Base-by-base conservation (phyloP, 2,888 invertebrate genomes). In the Orchesellides sinensis region DNA sequence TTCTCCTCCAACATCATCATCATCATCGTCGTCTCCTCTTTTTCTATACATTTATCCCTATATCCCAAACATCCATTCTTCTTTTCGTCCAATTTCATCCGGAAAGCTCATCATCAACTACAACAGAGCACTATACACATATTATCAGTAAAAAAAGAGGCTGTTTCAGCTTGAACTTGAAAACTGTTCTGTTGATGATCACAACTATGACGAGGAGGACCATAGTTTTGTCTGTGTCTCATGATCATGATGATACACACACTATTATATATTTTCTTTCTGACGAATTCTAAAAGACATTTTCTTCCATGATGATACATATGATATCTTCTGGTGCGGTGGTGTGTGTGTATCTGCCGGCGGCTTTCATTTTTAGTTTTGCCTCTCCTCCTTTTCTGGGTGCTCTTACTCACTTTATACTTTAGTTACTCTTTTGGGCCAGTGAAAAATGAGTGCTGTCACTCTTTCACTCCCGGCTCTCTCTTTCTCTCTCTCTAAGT, bases 391-490 rank as follows among this genome's bases (percentile, higher is more conserved):
- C 14, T 52, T 32, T 23, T 77, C 45, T 52, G 29, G 29, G 29
- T 32, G 27, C 69, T 69, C 40, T 40, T 40, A 40, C 40, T 40
- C n/a, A 40, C 40, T 40, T 40, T 40, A n/a, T n/a, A 40, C 72
- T 70, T 49, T 68, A 45, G 14, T 68, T 68, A 27, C 27, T 79
- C 54, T 80, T 72, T 70, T 80, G 73, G 80, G 47, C 84, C 81
- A 78, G 84, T 87, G 87, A 87, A 87, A 87, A 87, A 87, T 87
- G 87, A 87, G 87, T 65, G 78, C 86, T 87, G 87, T 87, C 87
- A 86, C 84, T 87, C 86, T 84, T 66, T 75, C 80, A 80, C 80
- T 80, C 80, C 80, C 80, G 80, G 73, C 78, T 40, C 63, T 78
- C 66, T 72, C 54, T 72, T 14, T n/a, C 19, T 23, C 17, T 45